Evolutionary conservation across 2,888 invertebrate genomes (phyloP).

Genomic region (Polyploca ridens): DNA sequence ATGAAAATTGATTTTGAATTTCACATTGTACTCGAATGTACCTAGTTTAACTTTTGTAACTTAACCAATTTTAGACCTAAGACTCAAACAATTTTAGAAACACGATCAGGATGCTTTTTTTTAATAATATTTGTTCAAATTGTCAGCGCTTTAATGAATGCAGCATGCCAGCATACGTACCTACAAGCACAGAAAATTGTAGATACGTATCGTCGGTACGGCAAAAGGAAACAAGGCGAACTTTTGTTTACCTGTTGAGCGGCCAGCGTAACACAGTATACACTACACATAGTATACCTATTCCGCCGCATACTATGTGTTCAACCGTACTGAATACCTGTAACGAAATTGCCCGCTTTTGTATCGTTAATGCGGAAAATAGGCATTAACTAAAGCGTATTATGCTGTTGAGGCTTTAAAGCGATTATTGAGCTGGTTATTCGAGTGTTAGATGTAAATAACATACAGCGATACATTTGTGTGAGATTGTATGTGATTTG

Average conservation of each 20-base stretch:
- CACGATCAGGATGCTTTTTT: too few species aligned
- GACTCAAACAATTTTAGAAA: too few species aligned
- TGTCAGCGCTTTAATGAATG: too few species aligned
- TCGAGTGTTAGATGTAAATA: neutral
- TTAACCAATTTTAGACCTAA: too few species aligned
- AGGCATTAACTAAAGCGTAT: conserved; percentile 24
- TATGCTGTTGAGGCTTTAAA: conserved; percentile 12
- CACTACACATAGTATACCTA: neutral
- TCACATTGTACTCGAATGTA: too few species aligned
- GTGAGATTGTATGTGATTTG: too few species aligned
- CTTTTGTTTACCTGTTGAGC: conserved; percentile 50
- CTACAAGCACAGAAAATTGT: neutral
- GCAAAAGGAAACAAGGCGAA: conserved; percentile 27
- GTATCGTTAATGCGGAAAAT: conserved; percentile 34
- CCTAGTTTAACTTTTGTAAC: too few species aligned
- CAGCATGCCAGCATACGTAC: neutral
- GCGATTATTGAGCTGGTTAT: neutral
- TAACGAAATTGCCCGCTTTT: conserved; percentile 33
- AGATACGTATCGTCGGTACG: conserved; percentile 25
- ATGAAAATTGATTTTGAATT: too few species aligned
- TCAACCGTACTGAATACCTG: conserved; percentile 15
- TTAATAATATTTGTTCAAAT: too few species aligned
- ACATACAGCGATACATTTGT: neutral
- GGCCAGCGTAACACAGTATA: conserved; percentile 15
- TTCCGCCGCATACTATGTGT: conserved; percentile 1